phyloP scores from a whole-genome alignment of 1,140 invertebrate species.

The Spodoptera frugiperda region DNA sequence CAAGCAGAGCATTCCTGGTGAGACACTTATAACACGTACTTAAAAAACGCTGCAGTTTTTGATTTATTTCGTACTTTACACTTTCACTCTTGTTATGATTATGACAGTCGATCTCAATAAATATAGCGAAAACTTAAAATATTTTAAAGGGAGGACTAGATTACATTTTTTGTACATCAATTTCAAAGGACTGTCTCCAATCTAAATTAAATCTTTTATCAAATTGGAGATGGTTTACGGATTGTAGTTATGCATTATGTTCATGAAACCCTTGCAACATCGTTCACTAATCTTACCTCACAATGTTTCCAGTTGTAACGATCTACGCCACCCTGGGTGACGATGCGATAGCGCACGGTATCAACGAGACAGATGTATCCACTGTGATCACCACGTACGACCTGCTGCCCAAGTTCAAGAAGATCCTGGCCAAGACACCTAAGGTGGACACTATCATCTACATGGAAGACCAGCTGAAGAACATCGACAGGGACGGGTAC shows the following conservation, averaged over 20 bases:
- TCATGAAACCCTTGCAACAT: no score
- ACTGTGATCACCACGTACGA: constrained; percentile 96
- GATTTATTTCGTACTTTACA: no score
- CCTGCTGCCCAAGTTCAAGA: constrained; percentile 95
- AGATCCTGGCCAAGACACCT: constrained; percentile 89
- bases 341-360: constrained; percentile 97
- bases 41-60: no score
- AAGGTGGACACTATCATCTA: constrained; percentile 93
- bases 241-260: no score
- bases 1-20: constrained; percentile 95
- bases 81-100: no score
- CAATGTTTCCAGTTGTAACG: constrained; percentile 92
- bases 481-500: constrained; percentile 89
- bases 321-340: constrained; percentile 98
- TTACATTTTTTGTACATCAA: no score
- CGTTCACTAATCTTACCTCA: no score
- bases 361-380: constrained; percentile 98
- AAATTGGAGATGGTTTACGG: no score
- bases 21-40: constrained; percentile 37
- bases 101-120: no score
- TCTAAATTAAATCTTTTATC: background rate
- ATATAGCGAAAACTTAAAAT: no score
- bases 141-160: no score
- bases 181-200: background rate
- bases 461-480: constrained; percentile 94